Percentiles rank a stretch among this genome's conserved stretches.
Evolutionary conservation across 2,113 vertebrate species (phyloP).

Genomic region (Odontesthes bonariensis): DNA sequence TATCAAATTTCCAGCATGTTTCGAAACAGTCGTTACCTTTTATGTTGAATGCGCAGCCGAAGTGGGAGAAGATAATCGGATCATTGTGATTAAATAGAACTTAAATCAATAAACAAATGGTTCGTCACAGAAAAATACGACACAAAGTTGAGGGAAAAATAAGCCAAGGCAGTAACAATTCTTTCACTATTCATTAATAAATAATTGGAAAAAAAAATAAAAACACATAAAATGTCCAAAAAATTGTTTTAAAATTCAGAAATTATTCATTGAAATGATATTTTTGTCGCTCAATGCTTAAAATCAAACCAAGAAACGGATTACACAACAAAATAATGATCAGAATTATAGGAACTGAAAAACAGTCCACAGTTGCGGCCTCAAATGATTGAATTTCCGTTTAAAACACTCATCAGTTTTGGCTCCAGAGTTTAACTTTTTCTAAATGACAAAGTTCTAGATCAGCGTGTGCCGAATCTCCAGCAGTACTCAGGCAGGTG

Average conservation of each 20-base stretch:
- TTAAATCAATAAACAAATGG: not conserved
- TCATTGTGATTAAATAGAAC: not conserved
- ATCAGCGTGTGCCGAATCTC: not conserved
- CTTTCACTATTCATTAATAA: too few relatives aligned
- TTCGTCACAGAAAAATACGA: too few relatives aligned
- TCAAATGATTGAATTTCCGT: not conserved
- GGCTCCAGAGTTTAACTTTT: not conserved
- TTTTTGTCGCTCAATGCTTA: too few relatives aligned
- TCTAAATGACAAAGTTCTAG: not conserved
- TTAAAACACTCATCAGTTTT: not conserved
- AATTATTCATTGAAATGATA: too few relatives aligned
- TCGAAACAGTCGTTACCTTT: not conserved
- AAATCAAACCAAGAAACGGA: not conserved
- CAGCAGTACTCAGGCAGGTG: slow-evolving; percentile 8
- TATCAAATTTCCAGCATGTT: not conserved
- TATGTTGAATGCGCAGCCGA: not conserved
- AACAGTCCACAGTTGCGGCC: not conserved
- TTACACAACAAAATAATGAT: fast-evolving
- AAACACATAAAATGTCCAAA: too few relatives aligned
- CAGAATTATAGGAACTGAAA: too few relatives aligned
- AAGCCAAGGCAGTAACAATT: too few relatives aligned
- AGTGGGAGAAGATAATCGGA: not conserved
- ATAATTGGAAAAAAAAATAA: too few relatives aligned
- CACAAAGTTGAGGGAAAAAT: too few relatives aligned
- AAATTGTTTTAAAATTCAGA: too few relatives aligned